Percentiles rank a stretch among this genome's conserved stretches.
phyloP scores from a whole-genome alignment of 2,113 vertebrate genomes.

The Pangasianodon hypophthalmus region DNA sequence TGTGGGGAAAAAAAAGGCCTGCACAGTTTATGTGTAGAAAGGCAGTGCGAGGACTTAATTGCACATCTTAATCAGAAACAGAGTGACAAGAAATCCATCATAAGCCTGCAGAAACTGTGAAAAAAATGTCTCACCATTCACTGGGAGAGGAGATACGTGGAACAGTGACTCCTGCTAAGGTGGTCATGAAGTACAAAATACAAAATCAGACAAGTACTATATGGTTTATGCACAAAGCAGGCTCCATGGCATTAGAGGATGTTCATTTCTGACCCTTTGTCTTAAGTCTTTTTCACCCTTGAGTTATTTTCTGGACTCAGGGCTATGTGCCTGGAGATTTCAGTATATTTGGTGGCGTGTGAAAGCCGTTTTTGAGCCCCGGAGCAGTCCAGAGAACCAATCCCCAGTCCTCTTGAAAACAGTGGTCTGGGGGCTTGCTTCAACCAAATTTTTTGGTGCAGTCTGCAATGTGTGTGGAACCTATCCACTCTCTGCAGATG shows the following conservation, averaged over 20 bases:
- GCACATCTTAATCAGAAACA: conserved; percentile 56
- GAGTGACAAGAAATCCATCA: conserved; percentile 58
- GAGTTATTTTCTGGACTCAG: neutral
- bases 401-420: neutral
- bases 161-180: neutral
- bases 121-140: neutral
- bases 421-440: neutral
- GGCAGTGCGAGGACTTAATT: conserved; percentile 57
- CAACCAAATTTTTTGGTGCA: neutral
- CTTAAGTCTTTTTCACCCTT: neutral
- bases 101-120: conserved; percentile 29
- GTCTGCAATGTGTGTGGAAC: neutral
- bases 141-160: neutral
- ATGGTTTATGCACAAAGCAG: neutral
- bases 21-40: conserved; percentile 61
- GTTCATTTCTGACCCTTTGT: neutral
- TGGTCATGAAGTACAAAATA: neutral
- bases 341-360: neutral
- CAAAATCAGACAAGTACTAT: neutral
- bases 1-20: conserved; percentile 48
- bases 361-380: neutral
- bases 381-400: neutral
- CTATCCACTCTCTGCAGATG: neutral
- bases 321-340: neutral
- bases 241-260: neutral